Evolutionary conservation across 2,888 invertebrate species (phyloP).

Genomic region (Notodonta dromedarius): DNA sequence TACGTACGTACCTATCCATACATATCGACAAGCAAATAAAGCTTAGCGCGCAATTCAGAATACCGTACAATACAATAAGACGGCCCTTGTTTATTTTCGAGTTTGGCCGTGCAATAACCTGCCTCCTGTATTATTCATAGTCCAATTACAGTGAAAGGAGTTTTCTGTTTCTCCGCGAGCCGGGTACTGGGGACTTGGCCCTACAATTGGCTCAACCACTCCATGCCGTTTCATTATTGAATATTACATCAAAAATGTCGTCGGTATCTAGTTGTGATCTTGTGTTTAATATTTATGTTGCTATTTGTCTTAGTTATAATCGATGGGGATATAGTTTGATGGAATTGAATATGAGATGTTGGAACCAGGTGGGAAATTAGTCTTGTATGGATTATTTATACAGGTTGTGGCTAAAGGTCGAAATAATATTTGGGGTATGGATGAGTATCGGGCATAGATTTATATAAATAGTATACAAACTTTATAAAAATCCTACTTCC

Average conservation of each 20-base stretch:
- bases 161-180: conserved; percentile 63
- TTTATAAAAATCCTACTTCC: too few species aligned
- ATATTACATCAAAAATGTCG: conserved; percentile 65
- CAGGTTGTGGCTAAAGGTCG: too few species aligned
- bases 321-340: too few species aligned
- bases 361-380: too few species aligned
- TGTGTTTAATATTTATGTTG: conserved; percentile 43
- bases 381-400: too few species aligned
- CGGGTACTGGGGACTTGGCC: conserved; percentile 54
- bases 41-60: neutral
- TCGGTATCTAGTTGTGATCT: conserved; percentile 39
- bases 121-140: conserved; percentile 83
- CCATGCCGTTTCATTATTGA: conserved; percentile 65
- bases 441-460: too few species aligned
- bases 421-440: too few species aligned
- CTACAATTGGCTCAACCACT: conserved; percentile 66
- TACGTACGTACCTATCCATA: neutral
- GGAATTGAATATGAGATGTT: too few species aligned
- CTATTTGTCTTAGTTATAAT: neutral
- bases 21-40: neutral
- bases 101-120: conserved; percentile 72
- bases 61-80: conserved; percentile 23
- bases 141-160: conserved; percentile 83
- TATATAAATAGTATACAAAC: too few species aligned
- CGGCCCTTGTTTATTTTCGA: conserved; percentile 62